phyloP scores from a whole-genome alignment of 2,888 invertebrate genomes.

The Sminthurides aquaticus region DNA sequence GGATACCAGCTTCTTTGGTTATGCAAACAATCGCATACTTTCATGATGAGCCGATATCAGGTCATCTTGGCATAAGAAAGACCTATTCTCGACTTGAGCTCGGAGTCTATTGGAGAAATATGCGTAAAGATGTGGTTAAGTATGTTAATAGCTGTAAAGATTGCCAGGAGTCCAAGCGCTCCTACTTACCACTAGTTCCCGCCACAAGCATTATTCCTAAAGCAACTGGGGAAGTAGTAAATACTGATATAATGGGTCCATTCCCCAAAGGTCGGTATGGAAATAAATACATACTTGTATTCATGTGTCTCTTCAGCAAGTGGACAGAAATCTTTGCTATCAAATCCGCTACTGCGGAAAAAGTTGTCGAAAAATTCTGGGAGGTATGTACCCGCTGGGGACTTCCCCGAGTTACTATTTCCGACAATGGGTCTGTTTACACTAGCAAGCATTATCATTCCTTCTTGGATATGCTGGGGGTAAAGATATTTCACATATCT shows the following conservation, averaged over 20 bases:
- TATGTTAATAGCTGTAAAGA: slow-evolving; percentile 22
- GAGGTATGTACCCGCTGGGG: slow-evolving; percentile 21
- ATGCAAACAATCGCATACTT: slow-evolving; percentile 9
- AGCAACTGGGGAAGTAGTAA: slow-evolving; percentile 16
- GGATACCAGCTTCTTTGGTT: slow-evolving; percentile 23
- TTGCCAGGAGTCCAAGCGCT: slow-evolving; percentile 20
- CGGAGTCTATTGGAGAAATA: slow-evolving; percentile 24
- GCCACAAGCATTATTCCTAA: neutral
- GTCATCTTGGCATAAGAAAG: slow-evolving; percentile 30
- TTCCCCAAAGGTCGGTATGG: slow-evolving; percentile 16
- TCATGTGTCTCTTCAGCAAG: slow-evolving; percentile 23
- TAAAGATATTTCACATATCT: slow-evolving; percentile 21
- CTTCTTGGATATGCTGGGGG: slow-evolving; percentile 10
- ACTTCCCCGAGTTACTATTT: slow-evolving; percentile 7
- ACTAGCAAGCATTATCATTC: slow-evolving; percentile 5
- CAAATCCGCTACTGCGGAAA: slow-evolving; percentile 1
- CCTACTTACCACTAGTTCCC: slow-evolving; percentile 1
- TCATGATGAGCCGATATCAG: slow-evolving; percentile 16
- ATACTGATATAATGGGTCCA: slow-evolving; percentile 30
- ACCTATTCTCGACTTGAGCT: slow-evolving; percentile 25
- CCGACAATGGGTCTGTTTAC: slow-evolving; percentile 27
- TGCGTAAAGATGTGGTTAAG: slow-evolving; percentile 23
- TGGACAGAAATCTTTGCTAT: slow-evolving; percentile 26
- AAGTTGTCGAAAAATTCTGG: slow-evolving; percentile 19
- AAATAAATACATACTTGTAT: slow-evolving; percentile 20